Percentiles rank a stretch among this genome's conserved stretches.
These are phyloP conservation scores for Apodemus agrarius DNA, from an alignment of 2,797 vertebrate genomes.

Conservation along the genomic window DNA sequence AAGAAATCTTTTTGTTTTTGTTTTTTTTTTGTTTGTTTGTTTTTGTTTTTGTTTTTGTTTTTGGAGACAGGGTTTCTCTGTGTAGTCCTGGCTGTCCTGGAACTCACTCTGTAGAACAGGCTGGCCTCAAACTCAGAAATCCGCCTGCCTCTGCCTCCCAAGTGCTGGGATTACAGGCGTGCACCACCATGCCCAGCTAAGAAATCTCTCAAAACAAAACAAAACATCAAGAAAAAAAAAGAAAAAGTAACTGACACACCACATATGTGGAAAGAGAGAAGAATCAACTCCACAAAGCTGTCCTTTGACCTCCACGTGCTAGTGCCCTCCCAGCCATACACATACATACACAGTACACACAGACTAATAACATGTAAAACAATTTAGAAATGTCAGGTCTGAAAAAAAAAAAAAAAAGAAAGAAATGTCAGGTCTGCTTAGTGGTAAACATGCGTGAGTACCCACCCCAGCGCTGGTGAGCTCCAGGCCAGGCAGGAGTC, in stretches of 20 bases:
- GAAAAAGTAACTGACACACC: background rate
- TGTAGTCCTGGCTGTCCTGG: too few relatives aligned
- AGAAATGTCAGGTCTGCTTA: background rate
- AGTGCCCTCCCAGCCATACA: background rate
- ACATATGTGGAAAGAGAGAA: background rate
- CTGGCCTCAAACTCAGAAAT: too few relatives aligned
- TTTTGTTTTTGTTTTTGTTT: too few relatives aligned
- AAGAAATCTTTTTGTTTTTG: background rate
- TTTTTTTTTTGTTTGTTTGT: too few relatives aligned
- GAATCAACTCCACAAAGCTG: background rate
- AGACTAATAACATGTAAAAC: background rate
- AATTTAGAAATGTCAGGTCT: background rate
- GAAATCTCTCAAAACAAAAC: background rate
- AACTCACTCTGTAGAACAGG: too few relatives aligned
- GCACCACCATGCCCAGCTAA: too few relatives aligned
- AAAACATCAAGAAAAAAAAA: background rate
- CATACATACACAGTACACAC: background rate
- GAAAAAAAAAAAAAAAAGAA: too few relatives aligned
- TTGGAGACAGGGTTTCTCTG: too few relatives aligned
- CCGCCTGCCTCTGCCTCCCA: too few relatives aligned
- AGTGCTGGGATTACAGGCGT: too few relatives aligned
- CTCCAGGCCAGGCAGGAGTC: background rate
- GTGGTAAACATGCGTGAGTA: background rate
- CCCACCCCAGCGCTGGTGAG: background rate
- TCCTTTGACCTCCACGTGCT: background rate